Base-by-base conservation (phyloP, 2,797 vertebrate genomes). In the Pangasius larnaudii region DNA sequence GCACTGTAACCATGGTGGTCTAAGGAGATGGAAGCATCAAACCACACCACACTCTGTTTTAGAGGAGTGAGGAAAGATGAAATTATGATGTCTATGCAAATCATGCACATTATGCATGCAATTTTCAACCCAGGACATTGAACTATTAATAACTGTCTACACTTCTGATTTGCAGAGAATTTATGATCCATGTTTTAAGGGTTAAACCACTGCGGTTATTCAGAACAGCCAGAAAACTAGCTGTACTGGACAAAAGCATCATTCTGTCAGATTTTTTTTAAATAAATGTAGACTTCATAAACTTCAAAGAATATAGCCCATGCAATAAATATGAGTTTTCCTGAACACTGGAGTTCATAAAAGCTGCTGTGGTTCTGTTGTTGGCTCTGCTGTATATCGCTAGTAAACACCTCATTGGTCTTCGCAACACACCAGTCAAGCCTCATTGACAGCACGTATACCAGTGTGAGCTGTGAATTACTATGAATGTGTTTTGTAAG, bases 391-490 rank as follows among this genome's bases (percentile, higher is more conserved):
- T n/a, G 58, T 71, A 59, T 72, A 49, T 80, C 16, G 46, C 24
- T 56, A 65, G 59, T 67, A 56, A 88, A 85, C 84, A 85, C 74
- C 83, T 85, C 84, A 85, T 53, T 88, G 87, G 83, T 59, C 65
- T 80, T 56, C 51, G 42, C 61, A 74, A 77, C 67, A 82, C 77
- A 81, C 39, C 87, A 51, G 75, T 81, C 84, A 88, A 80, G 87
- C 87, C 63, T 88, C 87, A 88, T 74, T 88, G 84, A 67, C 69
- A 56, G 30, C 56, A 74, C 18, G 4, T 81, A 85, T 75, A 53
- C 67, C 84, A n/a, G 51, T 56, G 74, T 86, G 74, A 78, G 19
- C 74, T 85, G 36, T 86, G 61, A 81, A 85, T 85, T 72, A 71
- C 33, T 81, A 81, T 74, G 42, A 81, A 88, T 85, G 84, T 30